Conservation (phyloP, 2,113 vertebrate genomes). For the Mormoops blainvillei region DNA sequence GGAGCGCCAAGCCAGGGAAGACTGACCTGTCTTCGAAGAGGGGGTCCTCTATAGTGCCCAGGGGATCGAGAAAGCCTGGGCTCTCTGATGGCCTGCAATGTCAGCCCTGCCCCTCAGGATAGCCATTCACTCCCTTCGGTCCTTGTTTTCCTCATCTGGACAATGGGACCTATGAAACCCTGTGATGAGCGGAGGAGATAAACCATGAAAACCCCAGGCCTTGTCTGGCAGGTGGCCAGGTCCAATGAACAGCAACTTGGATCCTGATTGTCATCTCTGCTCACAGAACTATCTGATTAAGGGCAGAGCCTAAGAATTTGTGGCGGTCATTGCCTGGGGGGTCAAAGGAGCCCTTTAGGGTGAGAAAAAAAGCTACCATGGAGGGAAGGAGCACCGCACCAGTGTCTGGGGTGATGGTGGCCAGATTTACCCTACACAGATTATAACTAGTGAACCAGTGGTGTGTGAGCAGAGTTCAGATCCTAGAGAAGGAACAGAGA, state of each 20-base stretch:
- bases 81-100: fast-evolving
- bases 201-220: neutral
- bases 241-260: fast-evolving
- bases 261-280: neutral
- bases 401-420: no score
- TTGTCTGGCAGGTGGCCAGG: fast-evolving
- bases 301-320: neutral
- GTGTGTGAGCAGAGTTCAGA: neutral
- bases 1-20: neutral
- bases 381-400: neutral
- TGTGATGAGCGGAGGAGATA: neutral
- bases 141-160: neutral
- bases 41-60: fast-evolving
- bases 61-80: neutral
- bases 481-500: neutral
- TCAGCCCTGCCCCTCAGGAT: neutral
- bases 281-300: neutral
- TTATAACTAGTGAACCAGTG: no score
- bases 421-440: no score
- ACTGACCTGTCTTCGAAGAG: neutral
- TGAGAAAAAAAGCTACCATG: neutral
- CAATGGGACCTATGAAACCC: neutral
- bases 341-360: fast-evolving
- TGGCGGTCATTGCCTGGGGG: neutral
- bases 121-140: neutral